These are phyloP conservation scores for Solenopsis fugax DNA, from an alignment of 1,140 invertebrate genomes.

Conservation along the genomic window DNA sequence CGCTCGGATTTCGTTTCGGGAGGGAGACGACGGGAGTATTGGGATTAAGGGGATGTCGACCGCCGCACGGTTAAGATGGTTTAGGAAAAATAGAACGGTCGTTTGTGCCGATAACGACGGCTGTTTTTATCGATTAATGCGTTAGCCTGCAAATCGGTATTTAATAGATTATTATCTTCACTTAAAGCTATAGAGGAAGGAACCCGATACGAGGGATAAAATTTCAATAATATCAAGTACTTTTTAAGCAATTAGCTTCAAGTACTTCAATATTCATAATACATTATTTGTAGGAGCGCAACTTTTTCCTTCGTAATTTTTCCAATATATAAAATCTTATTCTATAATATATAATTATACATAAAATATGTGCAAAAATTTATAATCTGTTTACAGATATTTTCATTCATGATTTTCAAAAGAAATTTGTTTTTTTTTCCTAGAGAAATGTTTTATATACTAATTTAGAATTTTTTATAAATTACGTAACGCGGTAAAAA, in stretches of 20 bases:
- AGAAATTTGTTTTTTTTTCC: no score
- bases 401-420: no score
- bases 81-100: constrained; percentile 45
- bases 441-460: no score
- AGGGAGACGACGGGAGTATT: constrained; percentile 57
- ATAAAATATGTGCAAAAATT: background rate
- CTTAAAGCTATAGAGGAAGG: background rate
- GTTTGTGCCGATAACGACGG: constrained; percentile 2
- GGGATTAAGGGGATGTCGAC: constrained; percentile 63
- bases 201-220: background rate
- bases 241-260: background rate
- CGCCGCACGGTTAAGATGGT: constrained; percentile 17
- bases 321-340: background rate
- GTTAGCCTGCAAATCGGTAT: constrained; percentile 33
- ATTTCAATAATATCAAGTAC: constrained; percentile 29
- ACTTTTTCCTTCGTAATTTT: background rate
- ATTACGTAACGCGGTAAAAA: background rate
- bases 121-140: constrained; percentile 49
- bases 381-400: background rate
- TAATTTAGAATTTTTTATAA: background rate
- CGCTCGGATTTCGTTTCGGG: constrained; percentile 56
- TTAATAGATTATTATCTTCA: constrained; percentile 7
- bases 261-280: constrained; percentile 15
- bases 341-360: background rate
- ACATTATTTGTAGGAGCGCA: background rate